Conservation (phyloP, 2,888 invertebrate genomes). For the Heliconius sara region DNA sequence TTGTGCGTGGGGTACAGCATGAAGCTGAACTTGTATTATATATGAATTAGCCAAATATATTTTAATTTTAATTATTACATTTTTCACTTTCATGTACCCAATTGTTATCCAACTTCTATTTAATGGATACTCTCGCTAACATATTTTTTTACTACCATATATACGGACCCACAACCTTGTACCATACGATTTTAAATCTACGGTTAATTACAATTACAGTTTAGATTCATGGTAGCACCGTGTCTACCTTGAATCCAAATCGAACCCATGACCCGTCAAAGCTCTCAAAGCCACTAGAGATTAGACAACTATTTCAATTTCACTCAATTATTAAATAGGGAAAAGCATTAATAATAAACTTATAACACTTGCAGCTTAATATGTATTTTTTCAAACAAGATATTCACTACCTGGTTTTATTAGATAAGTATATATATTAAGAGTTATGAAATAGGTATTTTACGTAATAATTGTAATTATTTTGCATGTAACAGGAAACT, state of each 20-base stretch:
- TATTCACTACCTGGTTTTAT: slow-evolving; percentile 1
- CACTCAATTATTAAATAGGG: background rate
- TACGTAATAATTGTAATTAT: slow-evolving; percentile 29
- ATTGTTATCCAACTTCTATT: background rate
- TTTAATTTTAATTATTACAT: background rate
- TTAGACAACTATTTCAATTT: background rate
- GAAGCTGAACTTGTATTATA: background rate
- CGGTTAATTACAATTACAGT: too few relatives aligned
- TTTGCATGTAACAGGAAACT: slow-evolving; percentile 32
- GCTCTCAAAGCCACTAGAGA: background rate
- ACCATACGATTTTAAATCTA: too few relatives aligned
- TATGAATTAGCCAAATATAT: too few relatives aligned
- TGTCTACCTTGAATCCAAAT: background rate
- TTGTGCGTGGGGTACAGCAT: too few relatives aligned
- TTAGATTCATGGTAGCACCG: too few relatives aligned
- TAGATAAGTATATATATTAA: background rate
- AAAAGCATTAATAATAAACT: background rate
- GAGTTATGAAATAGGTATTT: slow-evolving; percentile 23
- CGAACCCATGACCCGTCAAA: background rate
- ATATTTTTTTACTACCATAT: too few relatives aligned
- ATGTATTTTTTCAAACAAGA: background rate
- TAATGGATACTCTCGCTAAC: too few relatives aligned
- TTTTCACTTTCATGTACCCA: background rate
- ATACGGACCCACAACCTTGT: too few relatives aligned
- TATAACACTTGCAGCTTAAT: background rate